Evolutionary conservation across 1,140 invertebrate species (phyloP), one percentile per base, ranked within the genome.

Genomic region (Aporrectodea caliginosa): DNA sequence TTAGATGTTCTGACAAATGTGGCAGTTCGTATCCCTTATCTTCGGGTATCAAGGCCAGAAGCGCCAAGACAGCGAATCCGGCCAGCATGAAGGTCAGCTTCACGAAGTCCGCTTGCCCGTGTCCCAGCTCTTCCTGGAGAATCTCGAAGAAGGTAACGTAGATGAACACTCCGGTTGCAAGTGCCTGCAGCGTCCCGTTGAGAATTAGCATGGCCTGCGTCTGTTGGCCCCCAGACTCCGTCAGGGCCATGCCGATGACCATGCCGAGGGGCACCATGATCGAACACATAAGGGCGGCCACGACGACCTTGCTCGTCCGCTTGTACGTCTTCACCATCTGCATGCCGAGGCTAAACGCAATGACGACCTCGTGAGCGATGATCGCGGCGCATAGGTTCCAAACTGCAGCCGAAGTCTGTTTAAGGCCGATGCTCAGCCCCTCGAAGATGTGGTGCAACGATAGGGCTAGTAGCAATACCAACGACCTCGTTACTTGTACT

Each of bases 201-300:
- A 89, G 82, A 16, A 91, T 76, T 32, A 79, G 29, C 30, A 80
- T 22, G 22, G 33, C 34, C 22, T 35, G 31, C 29, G 73, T 69
- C 22, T 35, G 30, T 14, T 71, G 29, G 12, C 69, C 27, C 1
- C 32, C 34, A 87, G 81, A 71, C 86, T 91, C 33, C 90, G 85
- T 72, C 84, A 90, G 82, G 89, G 87, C 29, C 90, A 90, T 88
- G 0, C 90, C 93, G 2, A 93, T 86, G 0, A 90, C 90, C 68
- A 94, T 91, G 31, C 90, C 90, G 76, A 90, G 75, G 0, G 94
- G 93, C 16, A 93, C 91, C 0, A 93, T 91, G n/a, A 92, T 81
- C 0, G 93, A 92, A 84, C 92, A 92, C 1, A 91, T 81, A 30
- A 89, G 82, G 0, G 90, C 90, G 35, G 85, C 84, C 1, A 88